Percentiles rank a stretch among this genome's conserved stretches.
Conservation (phyloP, 2,888 invertebrate species). For the Drosophila tanythrix region DNA sequence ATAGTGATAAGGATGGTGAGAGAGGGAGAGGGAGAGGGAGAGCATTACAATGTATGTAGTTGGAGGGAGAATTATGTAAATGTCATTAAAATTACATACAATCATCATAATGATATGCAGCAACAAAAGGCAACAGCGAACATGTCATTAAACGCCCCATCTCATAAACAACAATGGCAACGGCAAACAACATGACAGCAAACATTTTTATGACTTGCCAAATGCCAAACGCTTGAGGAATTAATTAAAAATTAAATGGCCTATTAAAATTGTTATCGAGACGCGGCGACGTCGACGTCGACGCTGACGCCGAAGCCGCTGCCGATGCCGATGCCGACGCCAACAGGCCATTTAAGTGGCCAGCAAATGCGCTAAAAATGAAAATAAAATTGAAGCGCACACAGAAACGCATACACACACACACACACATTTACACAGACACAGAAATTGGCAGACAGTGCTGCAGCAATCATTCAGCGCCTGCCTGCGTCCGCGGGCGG, state of each 20-base stretch:
- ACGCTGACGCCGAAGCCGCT: conserved; percentile 1
- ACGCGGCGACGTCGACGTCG: conserved; percentile 52
- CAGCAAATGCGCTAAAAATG: conserved; percentile 54
- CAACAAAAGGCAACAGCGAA: conserved; percentile 35
- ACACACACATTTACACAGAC: neutral
- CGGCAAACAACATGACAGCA: conserved; percentile 54
- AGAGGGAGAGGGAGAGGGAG: neutral
- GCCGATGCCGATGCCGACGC: conserved; percentile 1
- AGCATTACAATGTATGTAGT: neutral
- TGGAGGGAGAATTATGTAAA: conserved; percentile 22
- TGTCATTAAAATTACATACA: conserved; percentile 42
- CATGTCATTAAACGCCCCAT: conserved; percentile 57
- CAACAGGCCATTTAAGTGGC: conserved; percentile 64
- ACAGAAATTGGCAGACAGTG: conserved; percentile 6
- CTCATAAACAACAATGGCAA: conserved; percentile 8
- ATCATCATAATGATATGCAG: conserved; percentile 73
- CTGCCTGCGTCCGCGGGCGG: neutral
- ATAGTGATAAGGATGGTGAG: neutral
- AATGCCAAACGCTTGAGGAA: conserved; percentile 73
- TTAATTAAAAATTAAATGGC: conserved; percentile 80
- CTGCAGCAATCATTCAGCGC: conserved; percentile 56
- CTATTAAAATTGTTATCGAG: conserved; percentile 80
- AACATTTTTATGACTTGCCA: conserved; percentile 74
- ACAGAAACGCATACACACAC: conserved; percentile 15
- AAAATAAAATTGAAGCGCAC: conserved; percentile 46